Conservation (phyloP, 2,888 invertebrate species). For the Thereva nobilitata region DNA sequence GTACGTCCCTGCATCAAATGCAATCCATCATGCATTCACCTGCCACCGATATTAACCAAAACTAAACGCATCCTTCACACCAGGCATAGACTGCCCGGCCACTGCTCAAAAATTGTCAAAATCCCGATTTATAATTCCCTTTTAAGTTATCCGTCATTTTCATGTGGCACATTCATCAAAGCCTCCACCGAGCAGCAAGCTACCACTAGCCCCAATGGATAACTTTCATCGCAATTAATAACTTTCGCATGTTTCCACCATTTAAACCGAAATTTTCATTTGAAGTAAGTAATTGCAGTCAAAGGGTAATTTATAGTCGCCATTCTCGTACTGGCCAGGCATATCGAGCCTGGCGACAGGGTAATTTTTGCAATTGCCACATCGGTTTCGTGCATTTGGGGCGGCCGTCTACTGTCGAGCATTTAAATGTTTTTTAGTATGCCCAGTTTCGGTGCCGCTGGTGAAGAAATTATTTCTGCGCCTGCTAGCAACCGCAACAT, state of each 20-base stretch:
- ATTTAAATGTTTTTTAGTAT: neutral
- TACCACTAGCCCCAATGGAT: conserved; percentile 4
- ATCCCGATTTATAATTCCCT: conserved; percentile 2
- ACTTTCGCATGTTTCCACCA: conserved; percentile 39
- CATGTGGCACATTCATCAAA: conserved; percentile 26
- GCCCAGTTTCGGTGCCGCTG: neutral
- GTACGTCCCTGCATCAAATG: too few species aligned
- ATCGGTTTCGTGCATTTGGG: conserved; percentile 6
- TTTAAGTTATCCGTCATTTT: conserved; percentile 23
- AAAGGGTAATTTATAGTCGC: conserved; percentile 39
- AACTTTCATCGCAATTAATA: conserved; percentile 39
- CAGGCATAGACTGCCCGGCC: neutral
- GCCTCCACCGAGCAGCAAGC: neutral
- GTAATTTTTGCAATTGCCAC: conserved; percentile 23
- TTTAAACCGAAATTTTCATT: conserved; percentile 41
- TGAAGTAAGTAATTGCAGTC: conserved; percentile 41
- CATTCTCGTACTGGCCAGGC: conserved; percentile 17
- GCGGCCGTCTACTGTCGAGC: neutral
- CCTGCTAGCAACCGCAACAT: conserved; percentile 38
- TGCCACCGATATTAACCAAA: too few species aligned
- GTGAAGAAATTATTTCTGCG: conserved; percentile 36
- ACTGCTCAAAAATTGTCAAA: conserved; percentile 1
- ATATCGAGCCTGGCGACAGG: conserved; percentile 4
- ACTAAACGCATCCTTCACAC: too few species aligned
- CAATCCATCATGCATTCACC: too few species aligned